phyloP scores from a whole-genome alignment of 2,888 invertebrate species.

The Pteria penguin region DNA sequence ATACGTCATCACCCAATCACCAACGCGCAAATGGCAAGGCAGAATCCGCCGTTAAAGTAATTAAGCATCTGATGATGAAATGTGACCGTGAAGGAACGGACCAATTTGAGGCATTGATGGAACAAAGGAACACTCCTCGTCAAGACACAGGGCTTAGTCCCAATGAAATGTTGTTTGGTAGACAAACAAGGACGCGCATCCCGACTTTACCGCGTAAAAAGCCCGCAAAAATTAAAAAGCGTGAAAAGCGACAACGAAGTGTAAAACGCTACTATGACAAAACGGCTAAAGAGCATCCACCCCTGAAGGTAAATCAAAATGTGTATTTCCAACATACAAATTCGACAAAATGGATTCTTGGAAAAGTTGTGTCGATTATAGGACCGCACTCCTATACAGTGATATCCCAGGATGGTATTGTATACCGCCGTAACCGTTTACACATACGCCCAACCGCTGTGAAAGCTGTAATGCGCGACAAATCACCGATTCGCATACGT shows the following conservation, averaged over 20 bases:
- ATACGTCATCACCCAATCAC: slow-evolving; percentile 39
- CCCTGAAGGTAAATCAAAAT: too few relatives aligned
- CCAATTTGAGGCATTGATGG: slow-evolving; percentile 22
- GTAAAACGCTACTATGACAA: slow-evolving; percentile 13
- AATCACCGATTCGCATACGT: slow-evolving; percentile 14
- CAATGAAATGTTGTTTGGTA: slow-evolving; percentile 37
- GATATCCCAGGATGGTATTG: slow-evolving; percentile 14
- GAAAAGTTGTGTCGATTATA: slow-evolving; percentile 1
- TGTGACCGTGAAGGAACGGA: slow-evolving; percentile 11
- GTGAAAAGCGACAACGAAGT: background rate
- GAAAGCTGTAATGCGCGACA: slow-evolving; percentile 18
- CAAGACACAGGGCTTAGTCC: slow-evolving; percentile 39
- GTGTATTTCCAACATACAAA: slow-evolving; percentile 29
- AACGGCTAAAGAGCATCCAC: slow-evolving; percentile 1
- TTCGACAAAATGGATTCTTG: slow-evolving; percentile 10
- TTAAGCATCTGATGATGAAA: slow-evolving; percentile 36
- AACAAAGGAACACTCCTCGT: slow-evolving; percentile 41
- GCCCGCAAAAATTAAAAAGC: background rate
- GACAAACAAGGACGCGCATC: too few relatives aligned
- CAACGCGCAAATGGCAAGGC: slow-evolving; percentile 43
- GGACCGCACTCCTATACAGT: slow-evolving; percentile 10
- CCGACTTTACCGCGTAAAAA: background rate
- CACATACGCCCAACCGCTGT: slow-evolving; percentile 21
- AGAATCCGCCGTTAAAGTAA: slow-evolving; percentile 36
- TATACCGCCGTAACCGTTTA: slow-evolving; percentile 15